Conservation (phyloP, 2,113 vertebrate species). For the Vidua chalybeata region DNA sequence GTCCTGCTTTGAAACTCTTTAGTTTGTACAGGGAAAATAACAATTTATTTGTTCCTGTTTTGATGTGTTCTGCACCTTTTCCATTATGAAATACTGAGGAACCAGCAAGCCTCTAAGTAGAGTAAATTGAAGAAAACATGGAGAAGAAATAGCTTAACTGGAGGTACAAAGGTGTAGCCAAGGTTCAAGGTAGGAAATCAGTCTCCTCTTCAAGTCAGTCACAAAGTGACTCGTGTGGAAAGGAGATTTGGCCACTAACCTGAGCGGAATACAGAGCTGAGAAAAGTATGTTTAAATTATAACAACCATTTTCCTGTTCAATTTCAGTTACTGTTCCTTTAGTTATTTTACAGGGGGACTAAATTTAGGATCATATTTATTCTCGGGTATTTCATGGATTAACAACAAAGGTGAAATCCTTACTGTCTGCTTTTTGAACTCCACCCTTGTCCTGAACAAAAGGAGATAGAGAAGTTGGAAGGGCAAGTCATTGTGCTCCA, state of each 20-base stretch:
- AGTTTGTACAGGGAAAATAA: slow-evolving; percentile 1
- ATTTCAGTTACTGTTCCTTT: neutral
- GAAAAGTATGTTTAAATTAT: neutral
- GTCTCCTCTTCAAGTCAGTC: neutral
- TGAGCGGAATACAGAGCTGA: neutral
- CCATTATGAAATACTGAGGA: neutral
- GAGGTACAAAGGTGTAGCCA: neutral
- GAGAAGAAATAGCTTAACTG: neutral
- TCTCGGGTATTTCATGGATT: slow-evolving; percentile 36
- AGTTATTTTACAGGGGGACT: neutral
- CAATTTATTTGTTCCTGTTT: neutral
- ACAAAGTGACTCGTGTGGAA: neutral
- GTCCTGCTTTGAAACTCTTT: neutral
- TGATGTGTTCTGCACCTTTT: slow-evolving; percentile 17
- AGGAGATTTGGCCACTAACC: neutral
- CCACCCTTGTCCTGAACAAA: neutral
- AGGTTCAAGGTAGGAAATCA: neutral
- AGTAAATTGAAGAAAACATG: neutral
- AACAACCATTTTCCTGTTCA: neutral
- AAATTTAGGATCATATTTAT: slow-evolving; percentile 49
- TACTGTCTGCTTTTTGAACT: neutral
- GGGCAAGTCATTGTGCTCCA: neutral
- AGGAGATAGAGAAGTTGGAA: neutral
- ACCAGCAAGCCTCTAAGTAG: neutral
- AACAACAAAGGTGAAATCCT: slow-evolving; percentile 19